Conservation (phyloP, 2,888 invertebrate species). For the Orchesellides sinensis region DNA sequence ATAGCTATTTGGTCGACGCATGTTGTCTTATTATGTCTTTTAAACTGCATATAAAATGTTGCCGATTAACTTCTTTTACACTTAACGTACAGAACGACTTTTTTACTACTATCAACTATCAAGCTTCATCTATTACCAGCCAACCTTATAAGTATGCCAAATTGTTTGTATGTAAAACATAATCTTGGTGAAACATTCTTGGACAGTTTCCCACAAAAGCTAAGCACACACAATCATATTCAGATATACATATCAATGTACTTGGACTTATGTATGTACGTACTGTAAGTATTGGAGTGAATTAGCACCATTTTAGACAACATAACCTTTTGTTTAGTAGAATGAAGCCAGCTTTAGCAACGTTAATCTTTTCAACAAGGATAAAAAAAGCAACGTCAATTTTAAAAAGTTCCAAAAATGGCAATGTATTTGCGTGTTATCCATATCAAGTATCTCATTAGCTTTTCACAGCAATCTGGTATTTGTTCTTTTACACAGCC, state of each 20-base stretch:
- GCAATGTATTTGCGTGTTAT: conserved; percentile 38
- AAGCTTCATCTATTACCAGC: not conserved
- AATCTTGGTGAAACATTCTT: conserved; percentile 34
- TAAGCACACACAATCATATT: no score
- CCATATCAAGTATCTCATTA: conserved; percentile 42
- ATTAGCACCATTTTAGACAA: not conserved
- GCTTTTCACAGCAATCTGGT: not conserved
- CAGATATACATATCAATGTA: not conserved
- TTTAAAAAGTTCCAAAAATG: conserved; percentile 51
- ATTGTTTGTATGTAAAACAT: not conserved
- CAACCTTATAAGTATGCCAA: not conserved
- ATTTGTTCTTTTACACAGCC: not conserved
- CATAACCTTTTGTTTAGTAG: not conserved
- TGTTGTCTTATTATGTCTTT: not conserved
- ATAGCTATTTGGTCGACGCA: not conserved
- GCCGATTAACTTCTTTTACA: conserved; percentile 3
- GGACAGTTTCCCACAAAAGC: conserved; percentile 39
- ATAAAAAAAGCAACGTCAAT: not conserved
- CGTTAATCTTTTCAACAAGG: not conserved
- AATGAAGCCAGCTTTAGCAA: not conserved
- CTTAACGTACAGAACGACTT: not conserved
- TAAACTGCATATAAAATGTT: conserved; percentile 7
- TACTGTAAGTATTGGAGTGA: no score
- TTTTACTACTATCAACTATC: not conserved
- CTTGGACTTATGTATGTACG: not conserved